Conservation (phyloP, 2,113 vertebrate genomes). For the Elephas maximus region DNA sequence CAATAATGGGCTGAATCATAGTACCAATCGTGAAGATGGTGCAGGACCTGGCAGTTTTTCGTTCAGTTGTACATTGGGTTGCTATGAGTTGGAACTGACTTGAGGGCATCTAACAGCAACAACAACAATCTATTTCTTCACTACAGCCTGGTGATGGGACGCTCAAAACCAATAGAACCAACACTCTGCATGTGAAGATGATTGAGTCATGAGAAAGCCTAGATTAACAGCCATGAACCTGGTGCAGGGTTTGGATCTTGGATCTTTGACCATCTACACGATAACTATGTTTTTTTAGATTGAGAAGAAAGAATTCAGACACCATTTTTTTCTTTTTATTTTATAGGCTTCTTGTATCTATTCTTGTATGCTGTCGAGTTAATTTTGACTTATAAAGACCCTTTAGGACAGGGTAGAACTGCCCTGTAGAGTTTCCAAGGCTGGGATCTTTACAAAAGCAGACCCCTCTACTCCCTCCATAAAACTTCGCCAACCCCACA, state of each 20-base stretch:
- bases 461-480: rapidly evolving
- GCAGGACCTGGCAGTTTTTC: too few species aligned
- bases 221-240: background rate
- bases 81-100: too few species aligned
- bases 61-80: too few species aligned
- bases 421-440: background rate
- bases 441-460: background rate
- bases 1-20: too few species aligned
- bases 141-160: background rate
- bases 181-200: background rate
- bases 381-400: background rate
- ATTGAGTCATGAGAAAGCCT: background rate
- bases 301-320: background rate
- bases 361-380: background rate
- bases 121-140: too few species aligned
- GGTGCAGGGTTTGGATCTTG: background rate
- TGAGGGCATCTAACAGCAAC: too few species aligned
- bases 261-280: background rate
- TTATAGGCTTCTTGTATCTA: background rate
- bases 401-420: background rate
- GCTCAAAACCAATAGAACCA: background rate
- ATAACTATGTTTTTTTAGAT: background rate
- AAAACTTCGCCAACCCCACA: background rate
- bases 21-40: too few species aligned
- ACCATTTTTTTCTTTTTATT: background rate